Evolutionary conservation across 2,888 invertebrate species (phyloP).

Genomic region (Lysandra coridon): DNA sequence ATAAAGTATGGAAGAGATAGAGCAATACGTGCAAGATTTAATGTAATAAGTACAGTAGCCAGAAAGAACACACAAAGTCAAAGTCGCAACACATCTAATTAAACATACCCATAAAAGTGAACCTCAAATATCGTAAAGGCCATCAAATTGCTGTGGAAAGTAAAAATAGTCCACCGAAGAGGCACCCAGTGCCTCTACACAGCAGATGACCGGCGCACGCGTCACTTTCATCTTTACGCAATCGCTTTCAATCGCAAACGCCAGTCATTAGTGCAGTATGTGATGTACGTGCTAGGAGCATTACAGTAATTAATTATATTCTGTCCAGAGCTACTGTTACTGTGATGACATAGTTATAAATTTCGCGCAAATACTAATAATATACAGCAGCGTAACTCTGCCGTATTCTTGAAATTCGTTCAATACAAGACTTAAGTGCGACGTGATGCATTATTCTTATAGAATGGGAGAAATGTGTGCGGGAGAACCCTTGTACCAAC

Average conservation of each 20-base stretch:
- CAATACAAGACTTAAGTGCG: background rate
- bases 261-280: constrained; percentile 6
- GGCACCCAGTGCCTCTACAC: background rate
- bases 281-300: background rate
- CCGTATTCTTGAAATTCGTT: background rate
- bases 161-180: background rate
- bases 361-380: background rate
- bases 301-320: background rate
- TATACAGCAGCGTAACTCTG: too few species aligned
- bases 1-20: too few species aligned
- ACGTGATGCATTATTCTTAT: background rate
- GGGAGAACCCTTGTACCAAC: background rate
- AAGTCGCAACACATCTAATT: background rate
- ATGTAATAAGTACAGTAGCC: background rate
- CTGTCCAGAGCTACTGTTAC: background rate
- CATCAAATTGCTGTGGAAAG: background rate
- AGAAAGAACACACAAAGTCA: background rate
- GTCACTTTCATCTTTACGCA: constrained; percentile 14
- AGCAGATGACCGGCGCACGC: constrained; percentile 11
- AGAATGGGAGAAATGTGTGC: too few species aligned
- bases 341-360: background rate
- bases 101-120: background rate
- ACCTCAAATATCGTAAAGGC: background rate
- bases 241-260: constrained; percentile 3
- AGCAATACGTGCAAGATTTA: too few species aligned